phyloP scores from a whole-genome alignment of 1,140 invertebrate species.

The Zaprionus taronus region DNA sequence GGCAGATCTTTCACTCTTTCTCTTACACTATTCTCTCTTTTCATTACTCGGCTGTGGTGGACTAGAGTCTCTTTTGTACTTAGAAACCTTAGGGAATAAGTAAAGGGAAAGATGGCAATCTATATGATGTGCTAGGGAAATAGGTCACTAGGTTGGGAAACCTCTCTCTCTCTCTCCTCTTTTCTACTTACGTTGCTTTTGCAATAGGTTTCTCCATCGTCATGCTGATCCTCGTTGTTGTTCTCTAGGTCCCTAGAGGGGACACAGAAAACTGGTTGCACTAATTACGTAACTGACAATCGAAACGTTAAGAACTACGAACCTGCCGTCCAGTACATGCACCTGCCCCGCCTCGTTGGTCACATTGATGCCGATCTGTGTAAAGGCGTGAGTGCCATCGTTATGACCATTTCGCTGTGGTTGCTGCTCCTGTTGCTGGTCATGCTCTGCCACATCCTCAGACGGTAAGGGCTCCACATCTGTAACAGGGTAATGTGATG shows the following conservation, averaged over 20 bases:
- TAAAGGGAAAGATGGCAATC: no score
- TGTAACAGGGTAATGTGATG: background rate
- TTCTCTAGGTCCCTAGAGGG: slow-evolving; percentile 80
- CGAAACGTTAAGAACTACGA: slow-evolving; percentile 71
- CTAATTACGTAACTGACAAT: slow-evolving; percentile 80
- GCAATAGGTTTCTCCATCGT: slow-evolving; percentile 65
- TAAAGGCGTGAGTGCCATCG: slow-evolving; percentile 61
- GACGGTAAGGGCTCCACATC: slow-evolving; percentile 71
- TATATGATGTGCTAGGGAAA: background rate
- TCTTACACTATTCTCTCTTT: no score
- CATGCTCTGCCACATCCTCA: slow-evolving; percentile 51
- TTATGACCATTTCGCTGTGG: slow-evolving; percentile 54
- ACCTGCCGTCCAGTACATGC: slow-evolving; percentile 77
- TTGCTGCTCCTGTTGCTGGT: slow-evolving; percentile 19
- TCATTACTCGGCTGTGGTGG: no score
- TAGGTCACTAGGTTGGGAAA: background rate
- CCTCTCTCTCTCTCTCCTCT: no score
- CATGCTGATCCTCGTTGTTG: slow-evolving; percentile 80
- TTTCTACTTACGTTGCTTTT: slow-evolving; percentile 54
- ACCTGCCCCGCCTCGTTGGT: slow-evolving; percentile 82
- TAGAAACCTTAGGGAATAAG: no score
- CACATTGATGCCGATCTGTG: slow-evolving; percentile 83
- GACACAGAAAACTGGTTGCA: slow-evolving; percentile 81
- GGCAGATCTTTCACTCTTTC: no score
- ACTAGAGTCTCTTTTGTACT: no score